These are phyloP conservation scores for Pammene aurita DNA, from an alignment of 2,888 invertebrate species.

Conservation along the genomic window DNA sequence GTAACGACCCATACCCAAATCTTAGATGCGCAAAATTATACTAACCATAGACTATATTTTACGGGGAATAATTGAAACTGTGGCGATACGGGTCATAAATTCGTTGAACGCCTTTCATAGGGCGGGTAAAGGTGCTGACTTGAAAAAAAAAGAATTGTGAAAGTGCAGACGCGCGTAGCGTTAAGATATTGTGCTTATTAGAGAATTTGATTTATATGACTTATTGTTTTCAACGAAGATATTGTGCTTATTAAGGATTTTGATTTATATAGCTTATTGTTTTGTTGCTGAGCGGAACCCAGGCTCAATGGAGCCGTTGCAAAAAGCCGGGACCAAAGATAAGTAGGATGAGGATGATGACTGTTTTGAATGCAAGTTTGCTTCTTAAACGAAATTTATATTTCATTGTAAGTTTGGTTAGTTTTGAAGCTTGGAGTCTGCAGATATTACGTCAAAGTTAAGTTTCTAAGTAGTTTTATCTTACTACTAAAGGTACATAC, in stretches of 20 bases:
- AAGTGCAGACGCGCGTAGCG: slow-evolving; percentile 58
- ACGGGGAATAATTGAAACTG: slow-evolving; percentile 61
- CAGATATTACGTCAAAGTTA: too few relatives aligned
- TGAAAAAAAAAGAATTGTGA: slow-evolving; percentile 60
- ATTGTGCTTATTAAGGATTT: background rate
- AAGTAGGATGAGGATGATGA: too few relatives aligned
- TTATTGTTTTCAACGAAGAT: slow-evolving; percentile 49
- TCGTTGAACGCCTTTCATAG: slow-evolving; percentile 65
- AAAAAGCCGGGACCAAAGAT: too few relatives aligned
- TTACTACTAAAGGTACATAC: too few relatives aligned
- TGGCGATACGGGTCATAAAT: slow-evolving; percentile 74
- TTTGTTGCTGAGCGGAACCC: background rate
- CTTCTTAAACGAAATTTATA: too few relatives aligned
- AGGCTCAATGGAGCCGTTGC: too few relatives aligned
- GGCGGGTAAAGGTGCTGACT: slow-evolving; percentile 50
- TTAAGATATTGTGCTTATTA: slow-evolving; percentile 50
- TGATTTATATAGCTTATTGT: background rate
- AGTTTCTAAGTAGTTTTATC: too few relatives aligned
- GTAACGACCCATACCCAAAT: slow-evolving; percentile 64
- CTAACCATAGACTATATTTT: slow-evolving; percentile 55
- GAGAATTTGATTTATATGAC: slow-evolving; percentile 55
- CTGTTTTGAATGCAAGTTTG: too few relatives aligned
- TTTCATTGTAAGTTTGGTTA: too few relatives aligned
- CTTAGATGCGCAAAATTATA: slow-evolving; percentile 62
- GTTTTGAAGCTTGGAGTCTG: too few relatives aligned